Conservation (phyloP, 2,888 invertebrate genomes). For the Athrips mouffetella region DNA sequence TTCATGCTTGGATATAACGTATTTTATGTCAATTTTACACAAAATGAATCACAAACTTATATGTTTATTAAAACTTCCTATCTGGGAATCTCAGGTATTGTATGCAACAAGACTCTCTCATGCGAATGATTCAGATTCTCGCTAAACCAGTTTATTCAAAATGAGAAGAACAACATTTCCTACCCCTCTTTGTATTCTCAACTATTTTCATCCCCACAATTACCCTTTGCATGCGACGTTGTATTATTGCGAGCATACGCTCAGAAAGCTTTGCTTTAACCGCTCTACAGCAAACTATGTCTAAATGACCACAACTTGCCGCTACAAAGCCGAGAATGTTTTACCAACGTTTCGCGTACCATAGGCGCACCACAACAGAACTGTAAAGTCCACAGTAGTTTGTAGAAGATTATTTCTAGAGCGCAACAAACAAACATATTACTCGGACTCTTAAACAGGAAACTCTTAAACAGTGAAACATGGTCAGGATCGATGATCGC, state of each 20-base stretch:
- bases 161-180: background rate
- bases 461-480: constrained; percentile 23
- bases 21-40: too few relatives aligned
- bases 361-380: constrained; percentile 13
- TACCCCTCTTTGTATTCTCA: constrained; percentile 5
- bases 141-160: background rate
- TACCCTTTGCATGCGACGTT: constrained; percentile 13
- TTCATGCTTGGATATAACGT: too few relatives aligned
- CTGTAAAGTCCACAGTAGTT: too few relatives aligned
- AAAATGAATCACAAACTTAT: too few relatives aligned
- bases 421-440: constrained; percentile 4
- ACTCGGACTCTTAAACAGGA: constrained; percentile 2
- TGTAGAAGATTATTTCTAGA: constrained; percentile 1
- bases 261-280: constrained; percentile 32
- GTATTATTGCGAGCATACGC: constrained; percentile 30
- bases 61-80: too few relatives aligned
- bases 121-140: too few relatives aligned
- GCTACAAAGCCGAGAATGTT: constrained; percentile 31
- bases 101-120: too few relatives aligned
- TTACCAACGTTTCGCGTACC: constrained; percentile 19
- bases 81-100: too few relatives aligned
- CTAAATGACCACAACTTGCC: constrained; percentile 32
- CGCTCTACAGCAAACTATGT: constrained; percentile 26
- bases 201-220: constrained; percentile 17
- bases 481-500: constrained; percentile 20